Percentiles rank a stretch among this genome's conserved stretches.
Conservation (phyloP, 2,888 invertebrate genomes). For the Petrophora chlorosata region DNA sequence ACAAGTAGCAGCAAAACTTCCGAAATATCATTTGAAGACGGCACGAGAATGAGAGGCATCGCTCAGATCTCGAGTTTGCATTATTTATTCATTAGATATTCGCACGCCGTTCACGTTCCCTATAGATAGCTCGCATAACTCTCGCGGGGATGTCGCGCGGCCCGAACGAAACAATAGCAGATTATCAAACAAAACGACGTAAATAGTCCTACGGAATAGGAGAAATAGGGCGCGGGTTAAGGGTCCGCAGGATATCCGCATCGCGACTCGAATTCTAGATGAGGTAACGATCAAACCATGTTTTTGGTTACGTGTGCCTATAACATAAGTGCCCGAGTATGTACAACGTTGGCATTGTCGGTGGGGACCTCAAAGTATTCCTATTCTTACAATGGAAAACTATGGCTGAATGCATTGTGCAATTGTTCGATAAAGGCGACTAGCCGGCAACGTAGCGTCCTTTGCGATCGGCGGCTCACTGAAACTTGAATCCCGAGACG, state of each 20-base stretch:
- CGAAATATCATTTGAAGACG: slow-evolving; percentile 11
- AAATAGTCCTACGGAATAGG: slow-evolving; percentile 75
- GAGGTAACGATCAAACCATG: slow-evolving; percentile 59
- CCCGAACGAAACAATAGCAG: slow-evolving; percentile 78
- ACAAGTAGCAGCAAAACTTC: slow-evolving; percentile 2
- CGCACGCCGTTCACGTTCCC: slow-evolving; percentile 73
- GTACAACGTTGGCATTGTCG: slow-evolving; percentile 28
- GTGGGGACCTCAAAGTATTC: slow-evolving; percentile 13
- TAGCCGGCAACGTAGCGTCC: slow-evolving; percentile 50
- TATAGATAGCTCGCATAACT: slow-evolving; percentile 80
- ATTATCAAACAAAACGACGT: slow-evolving; percentile 82
- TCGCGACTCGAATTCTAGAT: slow-evolving; percentile 79
- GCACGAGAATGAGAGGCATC: slow-evolving; percentile 36
- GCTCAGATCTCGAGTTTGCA: slow-evolving; percentile 38
- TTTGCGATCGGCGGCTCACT: slow-evolving; percentile 51
- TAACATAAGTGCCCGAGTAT: slow-evolving; percentile 22
- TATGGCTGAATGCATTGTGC: slow-evolving; percentile 41
- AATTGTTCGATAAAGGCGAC: slow-evolving; percentile 56
- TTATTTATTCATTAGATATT: slow-evolving; percentile 74
- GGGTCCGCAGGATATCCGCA: slow-evolving; percentile 72
- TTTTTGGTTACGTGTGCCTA: slow-evolving; percentile 42
- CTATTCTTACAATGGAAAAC: slow-evolving; percentile 21
- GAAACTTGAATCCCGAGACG: slow-evolving; percentile 54
- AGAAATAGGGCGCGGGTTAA: slow-evolving; percentile 78
- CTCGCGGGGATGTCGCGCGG: slow-evolving; percentile 71